Conservation (phyloP, 2,113 vertebrate genomes). For the Burhinus oedicnemus region DNA sequence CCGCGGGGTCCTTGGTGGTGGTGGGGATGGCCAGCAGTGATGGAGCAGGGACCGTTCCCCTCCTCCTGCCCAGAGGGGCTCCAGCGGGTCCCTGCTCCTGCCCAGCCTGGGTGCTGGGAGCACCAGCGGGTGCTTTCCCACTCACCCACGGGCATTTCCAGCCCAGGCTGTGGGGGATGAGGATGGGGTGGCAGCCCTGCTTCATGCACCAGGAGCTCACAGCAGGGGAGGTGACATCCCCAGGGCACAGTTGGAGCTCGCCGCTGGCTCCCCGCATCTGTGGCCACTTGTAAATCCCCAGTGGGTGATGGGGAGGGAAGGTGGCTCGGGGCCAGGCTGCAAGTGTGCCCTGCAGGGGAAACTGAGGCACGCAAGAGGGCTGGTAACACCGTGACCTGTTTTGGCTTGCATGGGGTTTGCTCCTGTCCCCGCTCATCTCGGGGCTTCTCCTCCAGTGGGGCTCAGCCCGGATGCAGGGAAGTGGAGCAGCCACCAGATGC, state of each 20-base stretch:
- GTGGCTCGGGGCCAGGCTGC: background rate
- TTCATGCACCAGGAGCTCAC: accelerated
- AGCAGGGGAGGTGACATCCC: background rate
- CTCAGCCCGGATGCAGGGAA: background rate
- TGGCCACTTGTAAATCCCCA: accelerated
- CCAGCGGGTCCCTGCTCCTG: background rate
- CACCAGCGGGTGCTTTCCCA: background rate
- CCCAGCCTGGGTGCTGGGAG: background rate
- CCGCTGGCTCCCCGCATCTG: accelerated
- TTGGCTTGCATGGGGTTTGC: too few species aligned
- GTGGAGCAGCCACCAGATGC: background rate
- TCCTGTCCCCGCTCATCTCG: background rate
- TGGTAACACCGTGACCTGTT: accelerated
- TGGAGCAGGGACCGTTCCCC: background rate
- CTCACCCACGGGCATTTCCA: background rate
- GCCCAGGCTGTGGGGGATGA: background rate
- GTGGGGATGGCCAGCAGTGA: too few species aligned
- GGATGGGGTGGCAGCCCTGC: background rate
- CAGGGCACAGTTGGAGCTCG: background rate
- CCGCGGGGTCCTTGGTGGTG: background rate
- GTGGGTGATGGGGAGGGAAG: too few species aligned
- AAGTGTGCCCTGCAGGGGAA: background rate
- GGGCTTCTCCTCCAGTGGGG: background rate
- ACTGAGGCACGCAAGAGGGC: background rate
- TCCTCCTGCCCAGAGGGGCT: background rate